A percentile compares a stretch with the other conserved stretches of the same genome.
These are phyloP conservation scores for Drosophila merina DNA, from an alignment of 2,888 invertebrate genomes.

Conservation along the genomic window DNA sequence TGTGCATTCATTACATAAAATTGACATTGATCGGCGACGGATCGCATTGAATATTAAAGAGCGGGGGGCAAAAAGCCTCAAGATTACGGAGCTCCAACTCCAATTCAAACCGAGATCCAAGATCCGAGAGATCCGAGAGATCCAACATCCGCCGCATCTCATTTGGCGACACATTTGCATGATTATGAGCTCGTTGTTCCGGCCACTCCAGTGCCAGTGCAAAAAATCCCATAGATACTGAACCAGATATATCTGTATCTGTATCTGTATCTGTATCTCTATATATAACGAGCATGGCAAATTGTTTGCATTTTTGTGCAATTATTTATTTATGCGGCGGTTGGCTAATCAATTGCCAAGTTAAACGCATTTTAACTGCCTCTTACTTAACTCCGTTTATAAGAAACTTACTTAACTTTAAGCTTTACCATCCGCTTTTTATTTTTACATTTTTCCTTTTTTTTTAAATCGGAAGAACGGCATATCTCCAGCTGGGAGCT, in stretches of 20 bases:
- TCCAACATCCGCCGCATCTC: conserved; percentile 60
- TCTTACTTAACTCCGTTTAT: not conserved
- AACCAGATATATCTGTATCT: not conserved
- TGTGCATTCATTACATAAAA: conserved; percentile 40
- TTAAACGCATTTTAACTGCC: conserved; percentile 41
- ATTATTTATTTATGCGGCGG: conserved; percentile 45
- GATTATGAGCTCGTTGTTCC: conserved; percentile 67
- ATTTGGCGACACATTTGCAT: conserved; percentile 67
- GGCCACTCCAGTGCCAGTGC: conserved; percentile 35
- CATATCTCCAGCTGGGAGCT: not conserved
- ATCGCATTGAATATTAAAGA: conserved; percentile 1
- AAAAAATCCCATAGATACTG: conserved; percentile 12
- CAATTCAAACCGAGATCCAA: not conserved
- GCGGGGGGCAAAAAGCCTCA: conserved; percentile 3
- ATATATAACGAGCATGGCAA: not conserved
- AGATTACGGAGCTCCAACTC: conserved; percentile 20
- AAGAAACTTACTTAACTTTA: not conserved
- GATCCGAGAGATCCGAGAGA: not conserved
- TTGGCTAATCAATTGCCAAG: conserved; percentile 36
- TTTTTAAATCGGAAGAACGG: conserved; percentile 23
- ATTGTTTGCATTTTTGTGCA: conserved; percentile 44
- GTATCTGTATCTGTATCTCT: not conserved
- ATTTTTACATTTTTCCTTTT: not conserved
- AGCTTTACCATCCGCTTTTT: not conserved
- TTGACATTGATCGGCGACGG: conserved; percentile 41